Conservation (phyloP, 2,888 invertebrate species). For the Bombyx huttoni region DNA sequence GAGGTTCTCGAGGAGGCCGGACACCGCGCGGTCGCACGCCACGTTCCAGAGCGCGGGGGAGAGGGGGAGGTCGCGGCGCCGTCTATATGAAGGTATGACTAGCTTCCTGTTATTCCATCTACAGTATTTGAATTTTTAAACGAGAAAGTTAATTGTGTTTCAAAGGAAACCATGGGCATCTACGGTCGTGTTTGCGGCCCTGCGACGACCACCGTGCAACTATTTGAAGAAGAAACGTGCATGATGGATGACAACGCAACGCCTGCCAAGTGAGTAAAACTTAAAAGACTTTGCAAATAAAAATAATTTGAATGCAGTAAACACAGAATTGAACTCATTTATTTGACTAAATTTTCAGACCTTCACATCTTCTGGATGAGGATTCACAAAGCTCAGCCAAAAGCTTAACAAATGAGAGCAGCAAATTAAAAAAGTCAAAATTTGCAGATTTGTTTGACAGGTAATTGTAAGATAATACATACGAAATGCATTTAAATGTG, state of each 20-base stretch:
- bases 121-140: background rate
- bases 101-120: background rate
- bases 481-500: background rate
- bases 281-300: slow-evolving; percentile 1
- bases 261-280: slow-evolving; percentile 49
- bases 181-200: slow-evolving; percentile 64
- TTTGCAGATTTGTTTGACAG: slow-evolving; percentile 65
- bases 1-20: slow-evolving; percentile 25
- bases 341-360: slow-evolving; percentile 28
- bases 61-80: slow-evolving; percentile 54
- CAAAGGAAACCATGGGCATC: slow-evolving; percentile 63
- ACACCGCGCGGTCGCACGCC: slow-evolving; percentile 20
- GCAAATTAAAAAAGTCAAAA: slow-evolving; percentile 60
- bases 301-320: background rate
- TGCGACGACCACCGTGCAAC: slow-evolving; percentile 67
- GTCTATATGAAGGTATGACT: slow-evolving; percentile 32
- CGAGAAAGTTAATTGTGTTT: slow-evolving; percentile 5
- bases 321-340: background rate
- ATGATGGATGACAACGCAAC: slow-evolving; percentile 80
- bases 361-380: slow-evolving; percentile 74
- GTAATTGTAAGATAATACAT: slow-evolving; percentile 17
- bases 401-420: slow-evolving; percentile 80
- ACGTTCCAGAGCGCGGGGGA: slow-evolving; percentile 39
- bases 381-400: slow-evolving; percentile 88
- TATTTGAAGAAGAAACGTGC: slow-evolving; percentile 81